Conservation (phyloP, 64 coral and sea anemone genomes). For the Montipora efflorescens region DNA sequence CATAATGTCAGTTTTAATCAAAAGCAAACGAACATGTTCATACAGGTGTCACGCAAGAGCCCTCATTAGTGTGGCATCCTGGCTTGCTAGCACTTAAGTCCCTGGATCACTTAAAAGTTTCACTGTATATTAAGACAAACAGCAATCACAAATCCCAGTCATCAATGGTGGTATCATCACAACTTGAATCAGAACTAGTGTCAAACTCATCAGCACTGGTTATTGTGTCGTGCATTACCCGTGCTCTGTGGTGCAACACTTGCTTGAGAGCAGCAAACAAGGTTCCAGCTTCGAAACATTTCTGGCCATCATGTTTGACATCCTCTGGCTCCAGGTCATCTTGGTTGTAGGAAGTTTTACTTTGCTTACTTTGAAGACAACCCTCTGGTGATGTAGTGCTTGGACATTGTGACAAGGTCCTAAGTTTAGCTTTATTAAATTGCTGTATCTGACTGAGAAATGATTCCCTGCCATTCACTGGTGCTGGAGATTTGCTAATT, state of each 20-base stretch:
- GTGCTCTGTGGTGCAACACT: conserved; percentile 14
- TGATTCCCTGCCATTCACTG: not conserved
- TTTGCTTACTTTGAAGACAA: not conserved
- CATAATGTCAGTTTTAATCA: too few relatives aligned
- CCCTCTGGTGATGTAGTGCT: not conserved
- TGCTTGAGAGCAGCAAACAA: not conserved
- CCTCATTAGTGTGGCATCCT: too few relatives aligned
- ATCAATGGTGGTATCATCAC: not conserved
- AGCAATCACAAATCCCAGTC: conserved; percentile 27
- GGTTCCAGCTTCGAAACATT: not conserved
- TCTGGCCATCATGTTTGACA: not conserved
- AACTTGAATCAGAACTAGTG: not conserved
- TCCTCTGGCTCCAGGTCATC: not conserved
- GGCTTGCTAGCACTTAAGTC: too few relatives aligned
- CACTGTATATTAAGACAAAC: not conserved
- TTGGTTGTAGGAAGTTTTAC: not conserved
- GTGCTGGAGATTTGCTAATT: not conserved
- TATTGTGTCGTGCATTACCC: conserved; percentile 20
- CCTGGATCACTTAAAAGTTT: too few relatives aligned
- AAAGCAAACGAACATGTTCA: too few relatives aligned
- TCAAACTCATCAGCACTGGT: not conserved
- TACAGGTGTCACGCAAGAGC: too few relatives aligned
- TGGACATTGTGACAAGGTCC: not conserved
- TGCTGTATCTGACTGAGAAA: conserved; percentile 36
- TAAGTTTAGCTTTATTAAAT: conserved; percentile 14